Conservation (phyloP, 2,797 vertebrate genomes). For the Neosilurus mollespiculum region DNA sequence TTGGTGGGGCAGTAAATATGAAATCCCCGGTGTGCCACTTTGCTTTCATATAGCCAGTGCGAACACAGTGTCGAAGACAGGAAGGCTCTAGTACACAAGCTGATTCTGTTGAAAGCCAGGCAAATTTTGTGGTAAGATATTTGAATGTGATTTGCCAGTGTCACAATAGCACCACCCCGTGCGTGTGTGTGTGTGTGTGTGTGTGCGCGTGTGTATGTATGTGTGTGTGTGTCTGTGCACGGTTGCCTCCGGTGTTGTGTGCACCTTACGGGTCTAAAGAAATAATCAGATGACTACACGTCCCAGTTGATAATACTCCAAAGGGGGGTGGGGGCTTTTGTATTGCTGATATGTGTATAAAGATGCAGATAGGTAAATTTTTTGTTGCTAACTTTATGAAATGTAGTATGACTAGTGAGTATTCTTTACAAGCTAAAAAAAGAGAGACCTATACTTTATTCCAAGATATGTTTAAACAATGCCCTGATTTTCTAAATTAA, state of each 20-base stretch:
- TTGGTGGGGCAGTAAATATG: conserved; percentile 21
- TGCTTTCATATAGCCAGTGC: conserved; percentile 38
- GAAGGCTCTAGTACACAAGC: conserved; percentile 57
- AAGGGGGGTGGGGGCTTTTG: background rate
- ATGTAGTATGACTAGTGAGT: background rate
- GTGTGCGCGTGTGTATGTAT: conserved; percentile 8
- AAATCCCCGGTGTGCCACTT: conserved; percentile 24
- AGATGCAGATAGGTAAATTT: background rate
- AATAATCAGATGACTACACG: conserved; percentile 49
- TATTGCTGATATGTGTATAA: background rate
- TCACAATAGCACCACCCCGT: conserved; percentile 51
- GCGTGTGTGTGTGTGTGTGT: conserved; percentile 27
- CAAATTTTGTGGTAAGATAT: conserved; percentile 85
- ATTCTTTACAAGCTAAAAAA: background rate
- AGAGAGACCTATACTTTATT: background rate
- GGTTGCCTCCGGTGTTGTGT: conserved; percentile 50
- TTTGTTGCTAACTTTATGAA: background rate
- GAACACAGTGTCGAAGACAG: conserved; percentile 41
- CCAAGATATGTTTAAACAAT: background rate
- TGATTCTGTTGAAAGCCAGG: conserved; percentile 76
- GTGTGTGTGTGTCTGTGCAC: conserved; percentile 5
- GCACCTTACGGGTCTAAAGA: conserved; percentile 54
- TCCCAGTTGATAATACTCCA: conserved; percentile 39
- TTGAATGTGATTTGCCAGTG: conserved; percentile 89
- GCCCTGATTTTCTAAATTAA: background rate